Conservation (phyloP, 2,113 vertebrate genomes). For the Peromyscus maniculatus region DNA sequence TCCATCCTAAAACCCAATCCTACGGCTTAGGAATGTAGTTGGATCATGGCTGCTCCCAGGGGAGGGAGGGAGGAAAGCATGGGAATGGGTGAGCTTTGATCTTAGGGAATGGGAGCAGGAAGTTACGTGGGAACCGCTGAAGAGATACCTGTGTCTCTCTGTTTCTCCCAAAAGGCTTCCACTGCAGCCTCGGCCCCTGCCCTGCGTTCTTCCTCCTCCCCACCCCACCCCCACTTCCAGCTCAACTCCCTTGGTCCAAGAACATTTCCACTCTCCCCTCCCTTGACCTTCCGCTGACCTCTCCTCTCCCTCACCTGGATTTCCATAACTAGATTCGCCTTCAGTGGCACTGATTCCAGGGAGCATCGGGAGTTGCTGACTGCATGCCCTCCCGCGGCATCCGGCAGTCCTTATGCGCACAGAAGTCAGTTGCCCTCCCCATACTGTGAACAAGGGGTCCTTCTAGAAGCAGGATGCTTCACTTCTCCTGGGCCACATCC, state of each 20-base stretch:
- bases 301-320: not conserved
- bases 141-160: not conserved
- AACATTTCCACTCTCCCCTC: not conserved
- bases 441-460: not conserved
- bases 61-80: slow-evolving; percentile 6
- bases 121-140: not conserved
- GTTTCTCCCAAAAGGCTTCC: not conserved
- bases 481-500: not conserved
- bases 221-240: not conserved
- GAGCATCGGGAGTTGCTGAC: not conserved
- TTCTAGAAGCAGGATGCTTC: not conserved
- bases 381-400: rapidly evolving
- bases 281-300: not conserved
- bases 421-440: not conserved
- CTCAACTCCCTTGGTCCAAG: not conserved
- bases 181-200: not conserved
- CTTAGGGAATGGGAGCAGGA: not conserved
- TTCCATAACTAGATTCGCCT: not conserved
- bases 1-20: slow-evolving; percentile 78
- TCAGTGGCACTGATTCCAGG: not conserved
- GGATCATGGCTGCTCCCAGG: not conserved
- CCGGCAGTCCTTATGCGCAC: not conserved
- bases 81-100: slow-evolving; percentile 13
- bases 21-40: slow-evolving; percentile 17
- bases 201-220: not conserved